Percentiles rank a stretch among this genome's conserved stretches.
These are phyloP conservation scores for Anomalospiza imberbis DNA, from an alignment of 2,797 vertebrate species.

Conservation along the genomic window DNA sequence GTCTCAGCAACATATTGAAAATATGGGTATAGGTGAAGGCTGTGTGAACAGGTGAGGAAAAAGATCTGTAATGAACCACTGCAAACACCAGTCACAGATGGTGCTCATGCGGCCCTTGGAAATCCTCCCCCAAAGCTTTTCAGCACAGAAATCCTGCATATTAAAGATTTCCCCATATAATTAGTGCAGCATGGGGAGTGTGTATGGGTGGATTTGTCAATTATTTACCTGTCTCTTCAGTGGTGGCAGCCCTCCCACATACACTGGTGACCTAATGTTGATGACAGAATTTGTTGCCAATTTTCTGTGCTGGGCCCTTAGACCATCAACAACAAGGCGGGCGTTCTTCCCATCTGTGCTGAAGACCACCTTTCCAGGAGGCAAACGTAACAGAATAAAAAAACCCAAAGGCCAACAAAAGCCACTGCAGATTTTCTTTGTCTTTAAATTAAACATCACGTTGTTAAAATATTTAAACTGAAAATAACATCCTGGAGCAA, in stretches of 20 bases:
- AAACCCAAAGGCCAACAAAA: not conserved
- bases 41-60: not conserved
- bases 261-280: conserved; percentile 74
- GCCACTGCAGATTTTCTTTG: not conserved
- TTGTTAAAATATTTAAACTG: not conserved
- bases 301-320: conserved; percentile 80
- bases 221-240: conserved; percentile 67
- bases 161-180: not conserved
- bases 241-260: conserved; percentile 79
- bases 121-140: not conserved
- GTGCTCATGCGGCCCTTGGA: not conserved
- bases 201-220: not conserved
- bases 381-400: conserved; percentile 1
- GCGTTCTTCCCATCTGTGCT: conserved; percentile 78
- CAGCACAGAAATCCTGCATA: not conserved
- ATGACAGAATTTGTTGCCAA: conserved; percentile 70
- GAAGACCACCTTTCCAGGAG: conserved; percentile 79
- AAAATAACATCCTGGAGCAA: not conserved
- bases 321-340: conserved; percentile 84
- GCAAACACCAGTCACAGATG: not conserved
- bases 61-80: not conserved
- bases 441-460: not conserved
- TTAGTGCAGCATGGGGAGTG: not conserved
- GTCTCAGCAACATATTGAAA: not conserved
- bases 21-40: not conserved